Conservation (phyloP, 1,140 invertebrate genomes). For the Antheraea mylitta region DNA sequence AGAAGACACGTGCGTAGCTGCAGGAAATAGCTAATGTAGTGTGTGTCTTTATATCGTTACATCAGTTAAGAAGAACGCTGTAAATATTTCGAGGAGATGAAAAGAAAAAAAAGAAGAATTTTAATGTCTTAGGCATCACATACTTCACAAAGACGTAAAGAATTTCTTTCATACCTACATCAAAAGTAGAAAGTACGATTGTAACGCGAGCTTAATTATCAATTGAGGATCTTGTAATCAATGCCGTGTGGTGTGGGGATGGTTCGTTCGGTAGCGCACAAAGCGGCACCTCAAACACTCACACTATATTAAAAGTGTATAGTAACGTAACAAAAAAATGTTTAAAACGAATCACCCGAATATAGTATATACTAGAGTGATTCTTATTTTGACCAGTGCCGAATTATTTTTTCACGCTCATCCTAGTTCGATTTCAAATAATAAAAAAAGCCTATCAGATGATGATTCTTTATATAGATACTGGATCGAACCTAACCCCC, state of each 20-base stretch:
- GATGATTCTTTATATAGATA: too few species aligned
- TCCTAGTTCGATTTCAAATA: too few species aligned
- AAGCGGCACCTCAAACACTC: conserved; percentile 40
- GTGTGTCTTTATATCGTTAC: too few species aligned
- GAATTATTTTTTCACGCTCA: too few species aligned
- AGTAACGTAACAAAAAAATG: not conserved
- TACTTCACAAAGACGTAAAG: conserved; percentile 27
- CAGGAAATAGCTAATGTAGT: too few species aligned
- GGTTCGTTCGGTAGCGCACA: conserved; percentile 37
- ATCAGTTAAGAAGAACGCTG: too few species aligned
- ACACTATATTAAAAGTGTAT: not conserved
- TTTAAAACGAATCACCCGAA: too few species aligned
- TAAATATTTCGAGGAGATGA: not conserved
- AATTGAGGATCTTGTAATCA: conserved; percentile 65
- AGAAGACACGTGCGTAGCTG: too few species aligned
- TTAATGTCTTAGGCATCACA: not conserved
- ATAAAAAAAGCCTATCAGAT: too few species aligned
- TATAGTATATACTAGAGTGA: too few species aligned
- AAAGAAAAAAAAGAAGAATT: conserved; percentile 3
- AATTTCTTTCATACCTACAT: conserved; percentile 42
- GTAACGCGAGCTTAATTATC: conserved; percentile 64
- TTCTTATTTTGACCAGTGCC: too few species aligned
- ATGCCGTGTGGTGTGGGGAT: conserved; percentile 29
- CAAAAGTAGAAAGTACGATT: conserved; percentile 50
- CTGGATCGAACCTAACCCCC: too few species aligned